Evolutionary conservation across 1,140 invertebrate species (phyloP).

Genomic region (Drosophila lowei): DNA sequence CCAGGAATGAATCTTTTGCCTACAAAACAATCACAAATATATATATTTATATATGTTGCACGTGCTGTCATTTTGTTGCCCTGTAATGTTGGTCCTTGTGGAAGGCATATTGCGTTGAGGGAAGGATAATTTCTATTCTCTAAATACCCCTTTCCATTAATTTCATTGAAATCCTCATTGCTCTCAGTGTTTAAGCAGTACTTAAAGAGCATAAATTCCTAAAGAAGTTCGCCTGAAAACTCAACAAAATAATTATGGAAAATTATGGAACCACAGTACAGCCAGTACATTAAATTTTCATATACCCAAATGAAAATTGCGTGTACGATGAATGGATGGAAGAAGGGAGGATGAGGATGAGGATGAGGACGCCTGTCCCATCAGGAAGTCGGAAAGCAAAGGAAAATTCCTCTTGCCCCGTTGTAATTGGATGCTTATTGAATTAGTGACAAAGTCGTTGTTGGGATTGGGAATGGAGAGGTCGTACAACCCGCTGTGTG

Average conservation of each 20-base stretch:
- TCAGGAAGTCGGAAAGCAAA: background rate
- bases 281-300: constrained; percentile 70
- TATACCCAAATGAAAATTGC: constrained; percentile 62
- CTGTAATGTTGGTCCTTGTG: no score
- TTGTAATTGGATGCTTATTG: constrained; percentile 81
- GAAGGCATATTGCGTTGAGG: no score
- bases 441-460: constrained; percentile 70
- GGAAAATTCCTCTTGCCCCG: constrained; percentile 45
- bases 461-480: constrained; percentile 18
- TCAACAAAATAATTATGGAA: constrained; percentile 51
- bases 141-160: background rate
- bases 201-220: constrained; percentile 23
- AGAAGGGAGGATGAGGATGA: background rate
- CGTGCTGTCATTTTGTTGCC: constrained; percentile 28
- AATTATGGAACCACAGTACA: constrained; percentile 55
- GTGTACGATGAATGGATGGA: constrained; percentile 29
- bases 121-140: no score
- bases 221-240: constrained; percentile 8
- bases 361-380: background rate
- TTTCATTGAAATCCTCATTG: no score
- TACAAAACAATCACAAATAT: constrained; percentile 22
- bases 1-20: constrained; percentile 1
- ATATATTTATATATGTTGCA: constrained; percentile 21
- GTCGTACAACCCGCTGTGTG: constrained; percentile 35
- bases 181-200: constrained; percentile 5